Conservation (phyloP, 2,888 invertebrate species). For the Epinotia ramella region DNA sequence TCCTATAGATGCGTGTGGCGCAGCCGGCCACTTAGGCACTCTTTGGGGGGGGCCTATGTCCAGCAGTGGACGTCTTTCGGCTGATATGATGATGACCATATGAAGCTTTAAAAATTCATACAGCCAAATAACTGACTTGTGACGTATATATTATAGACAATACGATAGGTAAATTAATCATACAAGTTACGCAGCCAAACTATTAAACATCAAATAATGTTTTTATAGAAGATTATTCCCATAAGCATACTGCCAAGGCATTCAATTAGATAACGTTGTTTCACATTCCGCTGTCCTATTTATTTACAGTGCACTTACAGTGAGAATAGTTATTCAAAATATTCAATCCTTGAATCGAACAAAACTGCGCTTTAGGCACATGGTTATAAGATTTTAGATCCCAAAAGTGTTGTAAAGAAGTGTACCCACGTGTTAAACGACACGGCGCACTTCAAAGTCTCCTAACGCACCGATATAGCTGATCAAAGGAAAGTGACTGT, state of each 20-base stretch:
- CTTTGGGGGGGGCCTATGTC: too few relatives aligned
- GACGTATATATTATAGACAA: too few relatives aligned
- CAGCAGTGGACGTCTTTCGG: too few relatives aligned
- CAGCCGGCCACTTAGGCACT: too few relatives aligned
- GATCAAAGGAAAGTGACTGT: slow-evolving; percentile 40
- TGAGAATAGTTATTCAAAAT: neutral
- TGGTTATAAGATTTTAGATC: neutral
- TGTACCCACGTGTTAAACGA: slow-evolving; percentile 40
- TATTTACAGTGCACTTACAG: slow-evolving; percentile 43
- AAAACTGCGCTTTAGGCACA: neutral
- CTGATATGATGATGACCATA: too few relatives aligned
- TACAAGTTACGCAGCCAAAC: neutral
- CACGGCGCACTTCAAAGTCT: slow-evolving; percentile 43
- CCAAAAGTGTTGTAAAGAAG: neutral
- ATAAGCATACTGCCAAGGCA: neutral
- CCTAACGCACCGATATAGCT: slow-evolving; percentile 41
- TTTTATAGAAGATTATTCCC: neutral
- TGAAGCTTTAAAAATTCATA: too few relatives aligned
- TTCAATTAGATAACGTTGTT: slow-evolving; percentile 11
- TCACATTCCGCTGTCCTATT: slow-evolving; percentile 23
- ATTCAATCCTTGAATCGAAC: neutral
- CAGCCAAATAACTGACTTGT: too few relatives aligned
- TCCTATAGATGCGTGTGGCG: too few relatives aligned
- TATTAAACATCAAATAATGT: neutral
- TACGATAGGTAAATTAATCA: neutral